Base-by-base conservation (phyloP, 2,113 vertebrate genomes). In the Trochalopteron elliotii region DNA sequence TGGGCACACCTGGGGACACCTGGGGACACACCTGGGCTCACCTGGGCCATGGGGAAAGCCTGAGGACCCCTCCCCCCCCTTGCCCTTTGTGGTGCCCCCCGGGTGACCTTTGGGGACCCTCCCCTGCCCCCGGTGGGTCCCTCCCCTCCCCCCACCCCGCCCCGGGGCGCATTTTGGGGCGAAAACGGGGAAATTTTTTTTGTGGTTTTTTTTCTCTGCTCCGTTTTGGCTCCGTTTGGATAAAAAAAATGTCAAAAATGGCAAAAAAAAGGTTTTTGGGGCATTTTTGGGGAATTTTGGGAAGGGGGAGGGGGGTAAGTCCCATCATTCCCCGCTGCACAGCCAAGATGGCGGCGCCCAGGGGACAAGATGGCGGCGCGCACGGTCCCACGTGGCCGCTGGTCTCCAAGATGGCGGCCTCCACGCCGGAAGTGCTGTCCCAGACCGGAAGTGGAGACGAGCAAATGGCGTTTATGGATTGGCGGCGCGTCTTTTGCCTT, bases 391-490 rank as follows among this genome's bases (percentile, higher is more conserved):
- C 9, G 18, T 40, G 8, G 27, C 37, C 1, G 6, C n/a, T n/a
- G 3, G 37, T 5, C 2, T 7, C 1, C 27, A 63, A 63, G 13
- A 65, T 65, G 63, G 63, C 63, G 42, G 42, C 31, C 4, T 9
- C 7, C 42, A 2, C 15, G 11, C 14, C 63, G 4, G 21, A 33
- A 44, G 21, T 31, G 5, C 1, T 0, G 20, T 10, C 1, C 14
- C 1, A 2, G 21, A 24, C 7, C 40, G 5, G 21, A 33, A 33
- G 21, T 31, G 4, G 1, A 2, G 2, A 2, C 14, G 5, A 23
- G 5, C 2, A 2, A 5, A 23, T 16, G 15, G 11, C 4, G 21
- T 17, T 4, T n/a, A 2, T 3, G 3, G 4, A 1, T 18, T 24
- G 11, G 3, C 15, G 42, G 12, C 31, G 22, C 60, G 39, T 23